Evolutionary conservation across 1,140 invertebrate species (phyloP), one percentile per base, ranked within the genome.

Genomic region (Parasteatoda tepidariorum): DNA sequence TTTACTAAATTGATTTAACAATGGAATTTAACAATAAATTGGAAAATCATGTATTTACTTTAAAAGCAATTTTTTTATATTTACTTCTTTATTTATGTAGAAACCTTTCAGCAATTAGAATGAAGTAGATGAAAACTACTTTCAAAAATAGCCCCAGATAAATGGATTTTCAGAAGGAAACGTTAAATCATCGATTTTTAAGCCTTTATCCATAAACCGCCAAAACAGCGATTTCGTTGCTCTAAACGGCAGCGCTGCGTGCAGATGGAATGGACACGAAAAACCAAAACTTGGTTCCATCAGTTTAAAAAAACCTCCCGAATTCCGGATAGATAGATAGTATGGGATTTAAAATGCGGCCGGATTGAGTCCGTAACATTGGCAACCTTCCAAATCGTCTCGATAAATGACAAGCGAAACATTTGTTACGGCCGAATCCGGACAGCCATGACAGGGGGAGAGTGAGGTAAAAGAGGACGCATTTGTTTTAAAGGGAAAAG

Each of bases 381-480:
- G 76, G 76, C 76, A n/a, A 22, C 6, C 24, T 28, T 79, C 76
- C 76, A 79, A 79, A 68, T 79, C 76, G 64, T 34, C 62, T 59
- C 76, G 76, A 79, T 79, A 79, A 79, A 79, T 79, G 76, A 79
- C 76, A 79, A 68, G 62, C 34, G 76, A 59, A 79, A 79, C 76
- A 79, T 79, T 79, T 79, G 76, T 79, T 79, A 79, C 76, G 30
- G 48, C 48, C 74, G 24, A 54, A 79, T 38, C 54, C 76, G 41
- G 64, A 66, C 62, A 78, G 59, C 74, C 76, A 41, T 64, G 62
- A 79, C 76, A 79, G 41, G 30, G 61, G 34, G 48, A 64, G 41
- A n/a, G n/a, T n/a, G n/a, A n/a, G n/a, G n/a, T n/a, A n/a, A n/a
- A n/a, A n/a, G n/a, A 33, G 64, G 28, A 48, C 24, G 57, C 76